phyloP scores from a whole-genome alignment of 2,797 vertebrate species.

The Botia kubotai region DNA sequence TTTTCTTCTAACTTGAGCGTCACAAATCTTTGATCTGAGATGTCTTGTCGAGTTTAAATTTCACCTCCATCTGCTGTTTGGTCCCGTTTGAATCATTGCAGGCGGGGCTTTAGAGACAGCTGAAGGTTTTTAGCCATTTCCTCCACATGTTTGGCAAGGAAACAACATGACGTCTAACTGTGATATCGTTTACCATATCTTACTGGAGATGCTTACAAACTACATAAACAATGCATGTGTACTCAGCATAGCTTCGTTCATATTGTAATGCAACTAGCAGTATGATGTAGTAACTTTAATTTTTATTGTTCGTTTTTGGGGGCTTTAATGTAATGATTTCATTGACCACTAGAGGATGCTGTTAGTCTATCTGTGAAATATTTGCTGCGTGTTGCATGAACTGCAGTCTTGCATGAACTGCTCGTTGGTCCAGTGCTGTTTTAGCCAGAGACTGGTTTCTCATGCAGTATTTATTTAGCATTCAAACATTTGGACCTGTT shows the following conservation, averaged over 20 bases:
- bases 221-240: conserved; percentile 35
- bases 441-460: conserved; percentile 28
- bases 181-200: neutral
- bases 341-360: conserved; percentile 55
- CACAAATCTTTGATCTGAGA: no score
- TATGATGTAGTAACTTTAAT: conserved; percentile 10
- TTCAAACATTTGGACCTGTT: conserved; percentile 50
- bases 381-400: conserved; percentile 1
- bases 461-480: conserved; percentile 53
- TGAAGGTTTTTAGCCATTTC: neutral
- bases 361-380: conserved; percentile 46
- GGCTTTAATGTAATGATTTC: conserved; percentile 5
- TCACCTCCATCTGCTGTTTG: conserved; percentile 31
- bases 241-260: conserved; percentile 34
- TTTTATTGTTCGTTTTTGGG: neutral
- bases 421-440: conserved; percentile 11
- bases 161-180: neutral
- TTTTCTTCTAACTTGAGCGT: neutral
- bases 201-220: conserved; percentile 16
- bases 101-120: neutral
- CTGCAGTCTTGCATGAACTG: neutral
- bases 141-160: neutral
- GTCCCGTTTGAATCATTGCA: neutral
- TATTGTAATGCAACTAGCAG: conserved; percentile 23
- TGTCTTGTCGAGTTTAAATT: neutral